Conservation (phyloP, 2,797 vertebrate genomes). For the Denticeps clupeoides region DNA sequence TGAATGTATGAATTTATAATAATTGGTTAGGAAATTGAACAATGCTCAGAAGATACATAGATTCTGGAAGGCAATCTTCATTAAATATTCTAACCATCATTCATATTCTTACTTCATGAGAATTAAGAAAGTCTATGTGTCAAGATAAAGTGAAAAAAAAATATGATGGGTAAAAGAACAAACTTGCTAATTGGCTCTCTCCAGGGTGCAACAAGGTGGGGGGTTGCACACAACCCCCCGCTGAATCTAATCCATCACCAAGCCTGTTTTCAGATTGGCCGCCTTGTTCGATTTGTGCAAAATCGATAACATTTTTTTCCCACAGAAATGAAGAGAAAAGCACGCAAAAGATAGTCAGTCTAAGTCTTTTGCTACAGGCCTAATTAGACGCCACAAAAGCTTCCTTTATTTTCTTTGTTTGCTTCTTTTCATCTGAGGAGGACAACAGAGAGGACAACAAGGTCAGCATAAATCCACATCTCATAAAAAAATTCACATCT, state of each 20-base stretch:
- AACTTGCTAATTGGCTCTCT: conserved; percentile 22
- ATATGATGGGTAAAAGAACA: conserved; percentile 18
- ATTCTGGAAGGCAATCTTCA: too few species aligned
- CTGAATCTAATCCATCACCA: conserved; percentile 60
- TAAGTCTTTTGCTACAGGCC: conserved; percentile 40
- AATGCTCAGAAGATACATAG: too few species aligned
- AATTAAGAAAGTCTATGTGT: too few species aligned
- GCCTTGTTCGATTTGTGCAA: conserved; percentile 42
- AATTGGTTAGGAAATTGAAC: too few species aligned
- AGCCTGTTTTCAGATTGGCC: conserved; percentile 44
- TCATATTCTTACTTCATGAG: too few species aligned
- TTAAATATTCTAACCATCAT: too few species aligned
- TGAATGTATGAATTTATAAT: too few species aligned
- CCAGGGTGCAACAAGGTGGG: background rate
- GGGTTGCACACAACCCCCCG: conserved; percentile 39
- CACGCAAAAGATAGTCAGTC: conserved; percentile 44
- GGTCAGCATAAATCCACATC: conserved; percentile 7
- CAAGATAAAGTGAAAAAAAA: too few species aligned
- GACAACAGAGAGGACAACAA: conserved; percentile 4
- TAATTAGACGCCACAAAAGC: conserved; percentile 61
- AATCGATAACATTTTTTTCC: conserved; percentile 70
- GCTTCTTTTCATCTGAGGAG: background rate
- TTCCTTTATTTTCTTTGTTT: conserved; percentile 31
- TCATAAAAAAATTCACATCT: too few species aligned
- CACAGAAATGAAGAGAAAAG: conserved; percentile 62